A percentile compares a stretch with the other conserved stretches of the same genome.
Conservation (phyloP, 1,140 invertebrate species). For the Antheraea pernyi region DNA sequence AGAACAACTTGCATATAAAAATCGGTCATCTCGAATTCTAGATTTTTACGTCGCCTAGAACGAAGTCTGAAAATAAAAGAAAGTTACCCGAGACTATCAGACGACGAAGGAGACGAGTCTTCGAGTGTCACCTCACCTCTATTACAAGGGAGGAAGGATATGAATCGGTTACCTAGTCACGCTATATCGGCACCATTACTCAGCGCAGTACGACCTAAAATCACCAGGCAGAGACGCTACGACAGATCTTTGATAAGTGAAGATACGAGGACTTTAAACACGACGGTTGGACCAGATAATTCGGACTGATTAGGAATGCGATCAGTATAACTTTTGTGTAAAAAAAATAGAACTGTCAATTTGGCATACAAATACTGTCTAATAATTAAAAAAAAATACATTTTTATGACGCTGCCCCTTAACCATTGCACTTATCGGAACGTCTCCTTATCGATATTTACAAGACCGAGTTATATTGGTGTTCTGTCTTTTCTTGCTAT, state of each 20-base stretch:
- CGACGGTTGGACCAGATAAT: constrained; percentile 56
- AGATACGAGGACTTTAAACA: constrained; percentile 65
- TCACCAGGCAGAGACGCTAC: constrained; percentile 64
- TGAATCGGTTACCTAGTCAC: constrained; percentile 66
- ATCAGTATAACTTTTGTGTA: neutral
- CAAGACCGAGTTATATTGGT: neutral
- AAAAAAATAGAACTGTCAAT: too few species aligned
- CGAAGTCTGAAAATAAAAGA: constrained; percentile 81
- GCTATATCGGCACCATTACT: constrained; percentile 61
- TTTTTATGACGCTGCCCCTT: too few species aligned
- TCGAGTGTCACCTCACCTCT: constrained; percentile 80
- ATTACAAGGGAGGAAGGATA: constrained; percentile 77
- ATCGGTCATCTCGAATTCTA: constrained; percentile 17
- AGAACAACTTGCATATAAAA: too few species aligned
- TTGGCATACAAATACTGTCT: too few species aligned
- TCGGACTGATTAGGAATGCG: constrained; percentile 48
- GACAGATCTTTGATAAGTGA: constrained; percentile 61
- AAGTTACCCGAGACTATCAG: constrained; percentile 78
- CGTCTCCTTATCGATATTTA: neutral
- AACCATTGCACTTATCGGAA: neutral
- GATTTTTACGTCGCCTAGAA: constrained; percentile 79
- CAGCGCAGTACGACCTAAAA: constrained; percentile 58
- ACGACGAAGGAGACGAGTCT: constrained; percentile 80
- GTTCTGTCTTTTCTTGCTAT: constrained; percentile 14
- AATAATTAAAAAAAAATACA: too few species aligned